Conservation (phyloP, 2,888 invertebrate species). For the Folsomia manolachei region DNA sequence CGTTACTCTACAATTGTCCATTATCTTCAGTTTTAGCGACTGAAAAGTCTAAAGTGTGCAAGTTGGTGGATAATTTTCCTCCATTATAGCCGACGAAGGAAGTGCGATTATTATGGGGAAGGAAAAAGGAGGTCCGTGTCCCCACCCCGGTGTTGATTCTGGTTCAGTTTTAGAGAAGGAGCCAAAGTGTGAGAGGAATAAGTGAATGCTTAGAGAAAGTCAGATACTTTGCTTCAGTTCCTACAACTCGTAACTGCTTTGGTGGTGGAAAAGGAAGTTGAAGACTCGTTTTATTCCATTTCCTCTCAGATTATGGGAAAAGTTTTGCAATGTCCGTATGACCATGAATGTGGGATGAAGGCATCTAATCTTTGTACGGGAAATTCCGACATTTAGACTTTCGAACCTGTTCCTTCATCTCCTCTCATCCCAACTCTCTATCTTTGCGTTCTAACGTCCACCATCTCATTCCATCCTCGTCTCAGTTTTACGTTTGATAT, state of each 20-base stretch:
- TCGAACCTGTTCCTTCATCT: not conserved
- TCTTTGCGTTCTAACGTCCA: too few relatives aligned
- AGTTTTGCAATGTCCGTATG: slow-evolving; percentile 13
- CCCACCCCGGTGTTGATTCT: not conserved
- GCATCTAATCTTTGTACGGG: not conserved
- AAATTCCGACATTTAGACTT: not conserved
- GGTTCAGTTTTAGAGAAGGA: too few relatives aligned
- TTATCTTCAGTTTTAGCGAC: not conserved
- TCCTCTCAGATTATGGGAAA: slow-evolving; percentile 12
- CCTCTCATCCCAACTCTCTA: not conserved
- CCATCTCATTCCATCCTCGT: too few relatives aligned
- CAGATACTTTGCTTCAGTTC: not conserved
- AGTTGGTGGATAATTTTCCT: not conserved
- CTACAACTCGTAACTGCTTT: too few relatives aligned
- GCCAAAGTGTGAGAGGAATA: not conserved
- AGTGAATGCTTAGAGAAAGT: not conserved
- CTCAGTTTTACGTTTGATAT: too few relatives aligned
- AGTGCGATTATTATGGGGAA: not conserved
- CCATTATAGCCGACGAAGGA: too few relatives aligned
- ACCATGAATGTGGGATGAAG: slow-evolving; percentile 14
- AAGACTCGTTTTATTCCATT: slow-evolving; percentile 11
- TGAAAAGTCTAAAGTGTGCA: not conserved
- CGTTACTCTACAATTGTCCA: not conserved
- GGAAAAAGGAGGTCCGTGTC: not conserved
- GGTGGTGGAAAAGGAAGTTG: slow-evolving; percentile 2